Conservation (phyloP, 30 jellyfish, hydroid and myxozoan genomes). For the Clytia hemisphaerica region DNA sequence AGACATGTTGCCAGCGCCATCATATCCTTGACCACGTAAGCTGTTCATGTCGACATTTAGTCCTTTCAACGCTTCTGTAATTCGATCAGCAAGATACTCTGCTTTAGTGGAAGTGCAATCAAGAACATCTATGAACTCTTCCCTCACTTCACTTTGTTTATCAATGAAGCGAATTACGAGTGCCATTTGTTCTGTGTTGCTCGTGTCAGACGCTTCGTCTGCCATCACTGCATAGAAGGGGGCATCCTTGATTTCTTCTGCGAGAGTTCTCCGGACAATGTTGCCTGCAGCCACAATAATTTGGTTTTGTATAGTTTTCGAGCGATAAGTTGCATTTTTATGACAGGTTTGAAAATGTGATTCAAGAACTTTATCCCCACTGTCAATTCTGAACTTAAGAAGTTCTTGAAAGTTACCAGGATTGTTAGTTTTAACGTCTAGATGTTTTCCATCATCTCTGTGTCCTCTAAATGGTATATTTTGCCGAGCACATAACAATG, state of each 20-base stretch:
- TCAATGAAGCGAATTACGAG: background rate
- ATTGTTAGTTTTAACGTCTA: too few relatives aligned
- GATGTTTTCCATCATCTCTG: conserved; percentile 35
- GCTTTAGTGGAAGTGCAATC: conserved; percentile 27
- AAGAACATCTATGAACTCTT: conserved; percentile 32
- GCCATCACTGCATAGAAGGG: too few relatives aligned
- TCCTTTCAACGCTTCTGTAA: too few relatives aligned
- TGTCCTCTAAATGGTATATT: conserved; percentile 61
- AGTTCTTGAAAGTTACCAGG: conserved; percentile 45
- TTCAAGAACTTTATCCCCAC: conserved; percentile 20
- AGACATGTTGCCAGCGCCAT: conserved; percentile 9
- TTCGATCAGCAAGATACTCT: too few relatives aligned
- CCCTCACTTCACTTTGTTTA: conserved; percentile 13
- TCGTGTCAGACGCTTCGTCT: too few relatives aligned
- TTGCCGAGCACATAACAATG: conserved; percentile 39
- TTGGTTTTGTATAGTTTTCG: conserved; percentile 25
- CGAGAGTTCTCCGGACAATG: background rate
- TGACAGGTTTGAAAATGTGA: background rate
- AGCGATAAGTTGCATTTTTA: conserved; percentile 21
- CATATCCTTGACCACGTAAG: background rate
- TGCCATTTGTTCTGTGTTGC: too few relatives aligned
- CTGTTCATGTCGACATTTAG: too few relatives aligned
- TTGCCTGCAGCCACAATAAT: conserved; percentile 17
- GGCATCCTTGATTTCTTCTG: conserved; percentile 15
- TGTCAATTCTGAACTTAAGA: conserved; percentile 1